These are phyloP conservation scores for Hypselothyrea guttata DNA, from an alignment of 2,888 invertebrate species.

Conservation along the genomic window DNA sequence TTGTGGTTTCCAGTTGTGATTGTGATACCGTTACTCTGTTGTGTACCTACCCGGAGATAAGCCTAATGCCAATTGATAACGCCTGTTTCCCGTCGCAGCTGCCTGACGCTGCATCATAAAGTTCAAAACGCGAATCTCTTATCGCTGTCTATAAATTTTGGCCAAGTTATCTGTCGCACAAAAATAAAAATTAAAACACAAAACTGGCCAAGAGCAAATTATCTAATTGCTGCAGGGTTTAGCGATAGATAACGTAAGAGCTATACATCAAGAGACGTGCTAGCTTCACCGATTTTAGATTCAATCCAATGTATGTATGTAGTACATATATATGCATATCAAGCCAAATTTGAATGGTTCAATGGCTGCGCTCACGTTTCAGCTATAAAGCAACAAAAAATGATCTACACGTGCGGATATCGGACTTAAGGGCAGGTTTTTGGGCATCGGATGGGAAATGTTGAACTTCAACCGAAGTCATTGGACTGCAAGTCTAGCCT, in stretches of 20 bases:
- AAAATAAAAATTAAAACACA: neutral
- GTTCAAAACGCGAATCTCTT: constrained; percentile 16
- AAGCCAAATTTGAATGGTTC: constrained; percentile 2
- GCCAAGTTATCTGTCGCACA: constrained; percentile 36
- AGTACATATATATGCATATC: constrained; percentile 16
- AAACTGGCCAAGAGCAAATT: constrained; percentile 4
- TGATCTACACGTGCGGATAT: constrained; percentile 9
- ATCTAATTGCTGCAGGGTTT: constrained; percentile 35
- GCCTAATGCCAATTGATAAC: constrained; percentile 37
- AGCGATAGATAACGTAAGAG: no score
- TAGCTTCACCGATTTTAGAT: neutral
- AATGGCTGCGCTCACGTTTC: constrained; percentile 56
- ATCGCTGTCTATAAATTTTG: constrained; percentile 34
- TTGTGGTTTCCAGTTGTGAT: constrained; percentile 20
- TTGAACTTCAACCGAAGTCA: constrained; percentile 36
- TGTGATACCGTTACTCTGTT: constrained; percentile 3
- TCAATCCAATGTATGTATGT: constrained; percentile 8
- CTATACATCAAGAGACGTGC: constrained; percentile 11
- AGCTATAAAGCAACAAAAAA: constrained; percentile 23
- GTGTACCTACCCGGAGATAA: constrained; percentile 34
- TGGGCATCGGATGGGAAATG: constrained; percentile 24
- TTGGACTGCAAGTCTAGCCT: constrained; percentile 34
- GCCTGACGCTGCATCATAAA: constrained; percentile 20
- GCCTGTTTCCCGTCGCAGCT: constrained; percentile 21
- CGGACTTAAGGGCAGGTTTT: neutral